A percentile compares a stretch with the other conserved stretches of the same genome.
Evolutionary conservation across 1,140 invertebrate genomes (phyloP).

Genomic region (Mizuhopecten yessoensis): DNA sequence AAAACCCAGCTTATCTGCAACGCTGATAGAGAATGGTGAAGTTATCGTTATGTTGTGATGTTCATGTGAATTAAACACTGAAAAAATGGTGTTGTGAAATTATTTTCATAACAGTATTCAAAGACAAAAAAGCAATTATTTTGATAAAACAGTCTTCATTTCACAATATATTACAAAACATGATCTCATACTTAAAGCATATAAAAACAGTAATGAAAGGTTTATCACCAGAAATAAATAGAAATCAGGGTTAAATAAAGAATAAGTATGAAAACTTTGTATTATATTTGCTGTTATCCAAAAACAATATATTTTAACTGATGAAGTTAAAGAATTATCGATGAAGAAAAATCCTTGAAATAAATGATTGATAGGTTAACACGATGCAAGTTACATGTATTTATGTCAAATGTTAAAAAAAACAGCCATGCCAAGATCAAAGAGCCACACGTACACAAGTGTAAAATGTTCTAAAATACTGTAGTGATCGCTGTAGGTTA

Average conservation of each 20-base stretch:
- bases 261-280: background rate
- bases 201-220: too few species aligned
- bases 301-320: background rate
- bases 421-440: constrained; percentile 23
- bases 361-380: background rate
- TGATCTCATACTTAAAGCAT: too few species aligned
- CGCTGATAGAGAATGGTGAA: too few species aligned
- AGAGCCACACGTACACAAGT: background rate
- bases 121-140: too few species aligned
- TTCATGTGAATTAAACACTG: too few species aligned
- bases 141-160: too few species aligned
- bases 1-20: too few species aligned
- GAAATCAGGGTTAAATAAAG: background rate
- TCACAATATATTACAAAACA: too few species aligned
- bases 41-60: too few species aligned
- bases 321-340: constrained; percentile 26
- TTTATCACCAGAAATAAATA: background rate
- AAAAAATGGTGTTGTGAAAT: too few species aligned
- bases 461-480: background rate
- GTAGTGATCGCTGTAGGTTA: background rate
- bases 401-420: background rate
- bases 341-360: background rate
- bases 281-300: background rate
- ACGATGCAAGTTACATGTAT: background rate
- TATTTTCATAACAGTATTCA: too few species aligned